phyloP scores from a whole-genome alignment of 2,797 vertebrate genomes.

The Squalus acanthias region DNA sequence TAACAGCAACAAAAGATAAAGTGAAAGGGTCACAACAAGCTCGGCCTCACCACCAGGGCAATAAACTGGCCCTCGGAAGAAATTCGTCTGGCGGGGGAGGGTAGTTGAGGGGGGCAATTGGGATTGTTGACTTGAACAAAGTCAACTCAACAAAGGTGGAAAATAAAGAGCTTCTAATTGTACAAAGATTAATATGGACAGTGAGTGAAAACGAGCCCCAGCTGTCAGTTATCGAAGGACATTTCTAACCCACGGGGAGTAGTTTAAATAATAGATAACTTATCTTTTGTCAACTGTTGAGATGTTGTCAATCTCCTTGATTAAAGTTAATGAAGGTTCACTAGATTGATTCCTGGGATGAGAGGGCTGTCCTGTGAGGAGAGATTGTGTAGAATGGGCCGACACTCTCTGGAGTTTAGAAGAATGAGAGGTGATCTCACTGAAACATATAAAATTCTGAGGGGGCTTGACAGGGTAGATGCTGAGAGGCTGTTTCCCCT shows the following conservation, averaged over 20 bases:
- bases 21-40: neutral
- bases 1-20: neutral
- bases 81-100: neutral
- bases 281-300: neutral
- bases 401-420: too few species aligned
- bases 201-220: neutral
- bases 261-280: neutral
- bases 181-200: neutral
- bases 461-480: too few species aligned
- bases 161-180: neutral
- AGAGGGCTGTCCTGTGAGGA: too few species aligned
- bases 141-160: neutral
- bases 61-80: neutral
- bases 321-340: neutral
- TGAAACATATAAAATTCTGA: too few species aligned
- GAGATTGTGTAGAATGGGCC: too few species aligned
- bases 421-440: too few species aligned
- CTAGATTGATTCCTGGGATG: too few species aligned
- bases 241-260: neutral
- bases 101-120: neutral
- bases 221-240: neutral
- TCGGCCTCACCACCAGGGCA: neutral
- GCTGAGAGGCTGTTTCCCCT: too few species aligned
- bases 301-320: neutral
- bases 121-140: neutral